Conservation (phyloP, 2,797 vertebrate genomes). For the Rhynchotus rufescens region DNA sequence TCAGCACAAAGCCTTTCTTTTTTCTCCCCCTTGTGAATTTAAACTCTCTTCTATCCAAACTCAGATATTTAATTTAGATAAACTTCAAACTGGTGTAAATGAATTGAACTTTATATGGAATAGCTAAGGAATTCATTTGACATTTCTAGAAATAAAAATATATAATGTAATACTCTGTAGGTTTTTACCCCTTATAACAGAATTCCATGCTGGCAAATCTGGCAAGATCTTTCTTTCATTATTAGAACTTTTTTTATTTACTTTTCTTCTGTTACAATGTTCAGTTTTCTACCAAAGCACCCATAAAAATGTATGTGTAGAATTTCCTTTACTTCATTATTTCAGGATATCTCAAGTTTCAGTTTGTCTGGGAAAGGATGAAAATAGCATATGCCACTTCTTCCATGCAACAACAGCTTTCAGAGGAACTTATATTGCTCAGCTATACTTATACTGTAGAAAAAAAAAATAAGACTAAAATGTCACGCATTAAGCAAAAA, state of each 20-base stretch:
- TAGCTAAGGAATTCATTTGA: slow-evolving; percentile 8
- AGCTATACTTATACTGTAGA: slow-evolving; percentile 6
- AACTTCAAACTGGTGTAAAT: background rate
- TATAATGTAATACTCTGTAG: background rate
- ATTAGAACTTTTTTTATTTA: background rate
- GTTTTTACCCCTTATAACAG: background rate
- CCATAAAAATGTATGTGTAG: background rate
- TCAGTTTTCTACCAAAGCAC: background rate
- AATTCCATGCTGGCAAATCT: background rate
- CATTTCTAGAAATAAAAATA: slow-evolving; percentile 11
- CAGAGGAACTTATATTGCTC: slow-evolving; percentile 7
- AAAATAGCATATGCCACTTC: slow-evolving; percentile 30
- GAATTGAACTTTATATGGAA: slow-evolving; percentile 24
- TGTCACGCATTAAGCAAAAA: slow-evolving; percentile 50
- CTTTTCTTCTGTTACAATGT: background rate
- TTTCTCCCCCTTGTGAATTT: background rate
- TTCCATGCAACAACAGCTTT: slow-evolving; percentile 20
- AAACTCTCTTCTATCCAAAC: slow-evolving; percentile 4
- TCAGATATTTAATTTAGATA: slow-evolving; percentile 55
- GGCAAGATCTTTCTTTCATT: background rate
- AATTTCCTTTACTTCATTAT: slow-evolving; percentile 42
- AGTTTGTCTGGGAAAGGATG: slow-evolving; percentile 30
- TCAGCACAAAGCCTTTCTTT: background rate
- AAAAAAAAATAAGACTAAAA: slow-evolving; percentile 10
- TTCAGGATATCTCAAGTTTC: slow-evolving; percentile 10